Evolutionary conservation across 2,888 invertebrate species (phyloP).

Genomic region (Tholera decimalis): DNA sequence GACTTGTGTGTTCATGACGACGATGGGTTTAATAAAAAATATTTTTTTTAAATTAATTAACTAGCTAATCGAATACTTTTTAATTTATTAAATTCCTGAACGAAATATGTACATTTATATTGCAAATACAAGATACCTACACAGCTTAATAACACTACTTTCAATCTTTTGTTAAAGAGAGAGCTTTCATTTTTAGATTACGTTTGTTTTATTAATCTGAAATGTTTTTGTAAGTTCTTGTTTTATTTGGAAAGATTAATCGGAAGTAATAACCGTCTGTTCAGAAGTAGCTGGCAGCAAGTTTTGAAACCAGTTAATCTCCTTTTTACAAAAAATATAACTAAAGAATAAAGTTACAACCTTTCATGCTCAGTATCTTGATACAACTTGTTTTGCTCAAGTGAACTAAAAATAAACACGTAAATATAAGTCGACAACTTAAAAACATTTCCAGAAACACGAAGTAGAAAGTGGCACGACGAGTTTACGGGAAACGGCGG

Average conservation of each 20-base stretch:
- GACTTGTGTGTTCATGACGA: background rate
- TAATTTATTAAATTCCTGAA: slow-evolving; percentile 11
- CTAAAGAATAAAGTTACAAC: slow-evolving; percentile 37
- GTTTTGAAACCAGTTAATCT: slow-evolving; percentile 35
- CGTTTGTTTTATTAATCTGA: background rate
- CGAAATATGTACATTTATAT: slow-evolving; percentile 5
- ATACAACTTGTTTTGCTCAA: slow-evolving; percentile 36
- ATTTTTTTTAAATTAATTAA: slow-evolving; percentile 11
- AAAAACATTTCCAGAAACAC: slow-evolving; percentile 66
- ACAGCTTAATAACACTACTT: no score
- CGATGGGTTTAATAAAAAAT: slow-evolving; percentile 7
- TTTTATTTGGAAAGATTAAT: slow-evolving; percentile 35
- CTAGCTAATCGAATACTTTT: background rate
- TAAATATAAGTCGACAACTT: slow-evolving; percentile 47
- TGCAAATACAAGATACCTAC: no score
- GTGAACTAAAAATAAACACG: slow-evolving; percentile 35
- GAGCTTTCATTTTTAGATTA: background rate
- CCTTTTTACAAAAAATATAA: slow-evolving; percentile 35
- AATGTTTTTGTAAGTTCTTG: background rate
- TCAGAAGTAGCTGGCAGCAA: slow-evolving; percentile 27
- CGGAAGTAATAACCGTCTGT: slow-evolving; percentile 24
- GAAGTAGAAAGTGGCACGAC: slow-evolving; percentile 76
- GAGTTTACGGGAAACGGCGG: slow-evolving; percentile 72
- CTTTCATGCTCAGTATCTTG: slow-evolving; percentile 29
- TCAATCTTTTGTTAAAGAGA: no score